Evolutionary conservation across 1,140 invertebrate genomes (phyloP).

Genomic region (Berghia stephanieae): DNA sequence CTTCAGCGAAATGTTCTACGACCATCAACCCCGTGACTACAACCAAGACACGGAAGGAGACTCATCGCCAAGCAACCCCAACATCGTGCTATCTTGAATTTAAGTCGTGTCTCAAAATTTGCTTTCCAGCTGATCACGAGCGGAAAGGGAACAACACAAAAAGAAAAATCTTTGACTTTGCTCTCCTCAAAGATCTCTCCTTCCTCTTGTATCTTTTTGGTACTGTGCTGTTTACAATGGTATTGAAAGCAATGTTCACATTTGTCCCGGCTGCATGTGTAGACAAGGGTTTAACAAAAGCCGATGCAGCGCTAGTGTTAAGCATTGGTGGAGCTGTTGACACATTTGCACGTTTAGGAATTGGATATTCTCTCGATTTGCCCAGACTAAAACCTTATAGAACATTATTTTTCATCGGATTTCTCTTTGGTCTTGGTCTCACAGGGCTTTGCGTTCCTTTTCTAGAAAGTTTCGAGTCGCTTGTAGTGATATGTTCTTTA

Average conservation of each 20-base stretch:
- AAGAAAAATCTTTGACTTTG: conserved; percentile 42
- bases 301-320: conserved; percentile 46
- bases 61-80: too few species aligned
- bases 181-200: conserved; percentile 47
- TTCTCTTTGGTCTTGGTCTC: too few species aligned
- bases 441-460: too few species aligned
- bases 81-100: too few species aligned
- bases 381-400: not conserved
- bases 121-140: conserved; percentile 28
- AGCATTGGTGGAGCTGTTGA: conserved; percentile 49
- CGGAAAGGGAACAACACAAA: conserved; percentile 10
- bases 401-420: too few species aligned
- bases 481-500: too few species aligned
- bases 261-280: conserved; percentile 54
- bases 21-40: too few species aligned
- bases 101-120: conserved; percentile 14
- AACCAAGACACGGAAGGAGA: too few species aligned
- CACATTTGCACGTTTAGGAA: conserved; percentile 41
- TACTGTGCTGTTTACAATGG: conserved; percentile 47
- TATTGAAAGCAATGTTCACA: conserved; percentile 49
- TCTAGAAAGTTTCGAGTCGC: too few species aligned
- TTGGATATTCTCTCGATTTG: not conserved
- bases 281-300: conserved; percentile 41
- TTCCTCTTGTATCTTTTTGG: conserved; percentile 49
- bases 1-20: too few species aligned